phyloP scores from a whole-genome alignment of 2,888 invertebrate genomes.

The Thysanoteuthis rhombus region DNA sequence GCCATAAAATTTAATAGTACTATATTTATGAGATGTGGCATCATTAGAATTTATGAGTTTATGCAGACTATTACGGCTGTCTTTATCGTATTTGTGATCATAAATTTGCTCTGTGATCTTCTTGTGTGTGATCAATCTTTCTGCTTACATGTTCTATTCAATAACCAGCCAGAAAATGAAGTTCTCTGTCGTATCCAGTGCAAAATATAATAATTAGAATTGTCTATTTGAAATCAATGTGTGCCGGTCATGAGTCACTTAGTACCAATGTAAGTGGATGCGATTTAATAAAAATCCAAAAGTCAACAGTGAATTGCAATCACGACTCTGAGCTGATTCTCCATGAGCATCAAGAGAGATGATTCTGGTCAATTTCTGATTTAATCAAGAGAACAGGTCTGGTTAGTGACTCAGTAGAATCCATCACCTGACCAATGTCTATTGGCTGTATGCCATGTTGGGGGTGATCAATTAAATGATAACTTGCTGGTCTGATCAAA shows the following conservation, averaged over 20 bases:
- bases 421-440: too few species aligned
- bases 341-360: too few species aligned
- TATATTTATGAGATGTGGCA: background rate
- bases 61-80: background rate
- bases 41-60: background rate
- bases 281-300: background rate
- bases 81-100: background rate
- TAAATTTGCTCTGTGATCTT: slow-evolving; percentile 12
- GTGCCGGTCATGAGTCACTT: background rate
- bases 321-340: background rate
- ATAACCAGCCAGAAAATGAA: background rate
- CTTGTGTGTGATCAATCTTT: background rate
- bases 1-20: background rate
- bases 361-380: background rate
- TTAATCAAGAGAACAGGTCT: background rate
- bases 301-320: background rate
- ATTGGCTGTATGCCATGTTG: too few species aligned
- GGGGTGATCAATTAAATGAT: too few species aligned
- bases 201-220: background rate
- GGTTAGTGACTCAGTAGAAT: too few species aligned
- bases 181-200: background rate
- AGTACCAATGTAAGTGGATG: background rate
- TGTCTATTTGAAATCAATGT: background rate
- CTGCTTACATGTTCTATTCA: background rate
- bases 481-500: too few species aligned